Evolutionary conservation across 2,113 vertebrate genomes (phyloP), one percentile per base, ranked within the genome.

Genomic region (Malurus cyaneus): DNA sequence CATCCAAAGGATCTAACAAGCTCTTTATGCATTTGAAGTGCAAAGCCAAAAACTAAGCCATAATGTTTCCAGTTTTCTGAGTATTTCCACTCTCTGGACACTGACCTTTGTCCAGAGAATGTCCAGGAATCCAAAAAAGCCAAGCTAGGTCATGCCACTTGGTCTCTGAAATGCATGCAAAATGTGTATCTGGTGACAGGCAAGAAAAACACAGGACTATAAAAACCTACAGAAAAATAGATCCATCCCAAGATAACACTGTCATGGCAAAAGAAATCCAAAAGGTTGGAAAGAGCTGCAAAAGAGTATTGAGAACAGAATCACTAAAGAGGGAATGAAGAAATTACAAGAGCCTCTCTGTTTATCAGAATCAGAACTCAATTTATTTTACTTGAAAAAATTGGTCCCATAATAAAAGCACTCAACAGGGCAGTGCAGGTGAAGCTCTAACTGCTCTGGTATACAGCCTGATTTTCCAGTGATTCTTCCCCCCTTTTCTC

Each of bases 11-110:
- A 31, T 39, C n/a, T 57, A 79, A 77, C 46, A 77, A 89, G 34
- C 17, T 88, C 67, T 89, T 85, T 44, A 82, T 6, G 66, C 41
- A 28, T 91, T 59, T 89, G 42, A 93, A 82, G 28, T 15, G 19
- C 39, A 92, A 80, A 92, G 85, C 59, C 42, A 95, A 94, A 89
- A 93, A 66, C 31, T 62, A 85, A 88, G 34, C 50, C 34, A 44
- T 52, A 39, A 65, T 19, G 14, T 77, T 96, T 82, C 47, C 81
- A 92, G 18, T 56, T 87, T 86, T 67, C 72, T 52, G 67, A 90
- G 21, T 74, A 73, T 78, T 92, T 92, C 60, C 42, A 67, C 59
- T 91, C 71, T 93, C 81, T 93, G 87, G 24, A 86, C 59, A 78
- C 11, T 52, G 81, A 91, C 81, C 81, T 94, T 92, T 86, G 46